Percentiles rank a stretch among this genome's conserved stretches.
phyloP scores from a whole-genome alignment of 1,140 invertebrate genomes.

The Apis mellifera region DNA sequence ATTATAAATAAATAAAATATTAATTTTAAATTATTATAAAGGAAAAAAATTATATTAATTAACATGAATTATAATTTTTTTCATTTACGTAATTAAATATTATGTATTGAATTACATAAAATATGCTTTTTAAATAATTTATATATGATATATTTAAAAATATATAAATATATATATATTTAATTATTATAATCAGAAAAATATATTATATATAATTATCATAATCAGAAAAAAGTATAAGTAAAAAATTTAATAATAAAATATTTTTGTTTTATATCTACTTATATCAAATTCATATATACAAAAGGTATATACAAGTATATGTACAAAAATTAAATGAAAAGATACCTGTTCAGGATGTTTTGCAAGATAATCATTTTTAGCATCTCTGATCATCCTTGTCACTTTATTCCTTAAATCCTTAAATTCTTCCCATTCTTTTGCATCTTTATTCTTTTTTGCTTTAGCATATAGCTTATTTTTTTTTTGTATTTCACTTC shows the following conservation, averaged over 20 bases:
- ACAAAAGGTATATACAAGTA: too few species aligned
- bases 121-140: background rate
- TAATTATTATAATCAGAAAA: background rate
- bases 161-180: background rate
- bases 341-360: slow-evolving; percentile 81
- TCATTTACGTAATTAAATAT: background rate
- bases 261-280: too few species aligned
- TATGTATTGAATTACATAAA: background rate
- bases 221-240: too few species aligned
- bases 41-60: too few species aligned
- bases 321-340: slow-evolving; percentile 12
- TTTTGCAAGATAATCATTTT: slow-evolving; percentile 81
- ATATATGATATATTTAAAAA: background rate
- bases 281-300: too few species aligned
- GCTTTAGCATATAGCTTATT: slow-evolving; percentile 81
- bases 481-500: slow-evolving; percentile 82
- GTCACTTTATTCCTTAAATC: slow-evolving; percentile 82
- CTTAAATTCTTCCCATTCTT: slow-evolving; percentile 82
- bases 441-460: slow-evolving; percentile 80
- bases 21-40: background rate
- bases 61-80: background rate
- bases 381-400: slow-evolving; percentile 82
- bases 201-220: background rate
- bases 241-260: too few species aligned
- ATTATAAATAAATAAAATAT: background rate